Evolutionary conservation across 2,797 vertebrate species (phyloP), one percentile per base, ranked within the genome.

Genomic region (Siniperca obscura): DNA sequence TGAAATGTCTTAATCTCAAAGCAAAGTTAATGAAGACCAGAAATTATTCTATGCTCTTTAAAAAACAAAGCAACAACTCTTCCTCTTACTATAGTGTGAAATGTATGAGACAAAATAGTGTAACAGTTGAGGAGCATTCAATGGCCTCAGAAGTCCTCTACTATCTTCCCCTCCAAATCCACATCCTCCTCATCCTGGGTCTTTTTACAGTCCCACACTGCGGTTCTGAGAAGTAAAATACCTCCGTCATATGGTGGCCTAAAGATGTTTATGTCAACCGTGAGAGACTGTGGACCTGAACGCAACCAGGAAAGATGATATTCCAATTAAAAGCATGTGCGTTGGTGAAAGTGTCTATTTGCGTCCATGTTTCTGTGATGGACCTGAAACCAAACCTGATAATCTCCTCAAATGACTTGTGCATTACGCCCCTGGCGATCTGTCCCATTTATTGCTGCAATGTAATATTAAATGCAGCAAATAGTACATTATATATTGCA

Each of bases 131-230:
- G 25, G 40, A 67, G 30, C 22, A 74, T 64, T 74, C 1, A 12
- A 77, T 70, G 57, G 44, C 68, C 17, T 66, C 67, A 68, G 64
- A 68, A 10, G 17, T 56, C 38, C 53, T 70, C 48, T 48, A 67
- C 42, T n/a, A 66, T 62, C 71, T 61, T 21, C 62, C 55, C 21
- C 46, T 69, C 56, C 59, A 67, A 57, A 66, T 71, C 82, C 46
- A 46, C 12, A 10, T 21, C 19, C 38, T 59, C 60, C 48, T 62
- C 53, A 57, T 74, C 25, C 36, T 36, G 46, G 36, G 34, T 87
- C 80, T 91, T 90, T 90, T 90, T 85, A 85, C 93, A 91, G 86
- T 46, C 66, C 62, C 80, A 86, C 8, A 22, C 75, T 70, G 78
- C 85, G 89, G 90, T 84, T 73, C 87, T 74, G 36, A 25, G 70